These are phyloP conservation scores for Panurus biarmicus DNA, from an alignment of 2,113 vertebrate species.

Conservation along the genomic window DNA sequence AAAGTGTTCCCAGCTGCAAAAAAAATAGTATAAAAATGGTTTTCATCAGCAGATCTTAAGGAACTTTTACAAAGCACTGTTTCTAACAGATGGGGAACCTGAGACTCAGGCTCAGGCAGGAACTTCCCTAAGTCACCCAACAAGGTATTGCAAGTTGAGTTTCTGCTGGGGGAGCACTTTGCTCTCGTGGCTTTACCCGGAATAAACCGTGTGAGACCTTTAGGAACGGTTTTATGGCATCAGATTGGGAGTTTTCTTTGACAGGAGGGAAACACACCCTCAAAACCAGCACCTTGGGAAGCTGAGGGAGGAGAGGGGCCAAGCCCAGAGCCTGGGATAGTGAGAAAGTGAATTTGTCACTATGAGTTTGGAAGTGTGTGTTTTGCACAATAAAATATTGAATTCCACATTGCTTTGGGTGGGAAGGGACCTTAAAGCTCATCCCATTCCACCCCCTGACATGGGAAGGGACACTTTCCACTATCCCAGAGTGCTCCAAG, in stretches of 20 bases:
- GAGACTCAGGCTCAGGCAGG: background rate
- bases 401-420: background rate
- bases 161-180: background rate
- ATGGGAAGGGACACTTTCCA: background rate
- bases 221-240: background rate
- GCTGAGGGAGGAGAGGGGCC: background rate
- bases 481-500: background rate
- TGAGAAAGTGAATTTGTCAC: background rate
- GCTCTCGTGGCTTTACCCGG: background rate
- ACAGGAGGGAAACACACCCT: background rate
- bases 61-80: background rate
- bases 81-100: background rate
- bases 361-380: rapidly evolving
- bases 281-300: background rate
- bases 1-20: background rate
- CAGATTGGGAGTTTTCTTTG: background rate
- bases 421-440: background rate
- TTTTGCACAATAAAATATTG: background rate
- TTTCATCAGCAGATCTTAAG: background rate
- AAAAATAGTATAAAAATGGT: background rate
- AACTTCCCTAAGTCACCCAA: background rate
- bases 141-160: background rate
- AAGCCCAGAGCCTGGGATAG: background rate
- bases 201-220: background rate
- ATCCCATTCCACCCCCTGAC: background rate